phyloP scores from a whole-genome alignment of 2,113 vertebrate genomes.

The Phyllostomus discolor region DNA sequence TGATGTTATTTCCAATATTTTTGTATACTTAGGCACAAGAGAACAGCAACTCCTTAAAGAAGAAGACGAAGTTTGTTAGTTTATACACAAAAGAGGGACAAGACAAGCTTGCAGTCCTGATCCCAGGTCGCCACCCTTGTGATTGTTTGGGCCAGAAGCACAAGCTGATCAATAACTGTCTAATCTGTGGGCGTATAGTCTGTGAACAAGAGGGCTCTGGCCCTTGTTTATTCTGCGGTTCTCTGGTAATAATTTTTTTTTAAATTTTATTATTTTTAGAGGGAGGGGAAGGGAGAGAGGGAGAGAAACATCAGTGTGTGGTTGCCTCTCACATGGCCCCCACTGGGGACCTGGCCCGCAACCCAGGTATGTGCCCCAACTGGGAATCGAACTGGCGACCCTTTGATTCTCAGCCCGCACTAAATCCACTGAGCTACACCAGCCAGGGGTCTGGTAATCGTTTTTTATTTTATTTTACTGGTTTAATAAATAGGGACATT shows the following conservation, averaged over 20 bases:
- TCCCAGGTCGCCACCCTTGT: constrained; percentile 91
- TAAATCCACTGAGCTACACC: too few species aligned
- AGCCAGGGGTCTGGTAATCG: not conserved
- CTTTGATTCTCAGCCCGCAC: too few species aligned
- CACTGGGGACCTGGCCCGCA: too few species aligned
- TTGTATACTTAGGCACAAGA: constrained; percentile 87
- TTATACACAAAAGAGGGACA: constrained; percentile 94
- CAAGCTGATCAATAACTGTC: constrained; percentile 96
- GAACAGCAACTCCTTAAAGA: constrained; percentile 80
- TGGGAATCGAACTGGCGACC: too few species aligned
- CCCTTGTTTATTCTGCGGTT: constrained; percentile 94
- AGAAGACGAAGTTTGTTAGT: constrained; percentile 93
- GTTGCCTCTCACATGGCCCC: too few species aligned
- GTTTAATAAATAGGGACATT: not conserved
- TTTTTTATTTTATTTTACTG: constrained; percentile 19
- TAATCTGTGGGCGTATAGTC: constrained; percentile 93
- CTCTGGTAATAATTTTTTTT: constrained; percentile 81
- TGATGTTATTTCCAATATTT: constrained; percentile 13
- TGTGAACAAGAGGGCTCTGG: constrained; percentile 97
- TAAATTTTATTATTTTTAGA: not conserved
- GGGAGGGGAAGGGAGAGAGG: too few species aligned
- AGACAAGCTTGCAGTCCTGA: constrained; percentile 88
- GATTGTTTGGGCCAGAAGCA: constrained; percentile 98
- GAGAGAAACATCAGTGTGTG: too few species aligned
- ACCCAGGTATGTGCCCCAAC: too few species aligned